phyloP scores from a whole-genome alignment of 1,140 invertebrate genomes.

The Chrysopa pallens region DNA sequence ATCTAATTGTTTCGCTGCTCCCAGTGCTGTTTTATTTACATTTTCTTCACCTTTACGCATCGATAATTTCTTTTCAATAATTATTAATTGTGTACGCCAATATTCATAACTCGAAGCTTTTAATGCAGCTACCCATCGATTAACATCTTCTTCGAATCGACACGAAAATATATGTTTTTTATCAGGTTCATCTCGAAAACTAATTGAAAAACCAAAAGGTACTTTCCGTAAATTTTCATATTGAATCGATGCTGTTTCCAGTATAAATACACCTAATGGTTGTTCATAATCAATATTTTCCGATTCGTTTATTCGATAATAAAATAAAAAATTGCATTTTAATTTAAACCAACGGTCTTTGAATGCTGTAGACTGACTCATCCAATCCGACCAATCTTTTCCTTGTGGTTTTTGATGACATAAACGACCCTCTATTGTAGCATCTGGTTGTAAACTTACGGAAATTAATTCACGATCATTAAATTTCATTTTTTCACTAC shows the following conservation, averaged over 20 bases:
- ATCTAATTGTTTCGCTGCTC: no score
- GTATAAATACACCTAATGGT: constrained; percentile 43
- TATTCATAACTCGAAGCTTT: constrained; percentile 41
- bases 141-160: constrained; percentile 37
- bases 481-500: neutral
- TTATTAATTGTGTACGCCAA: constrained; percentile 23
- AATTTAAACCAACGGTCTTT: constrained; percentile 58
- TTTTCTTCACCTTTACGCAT: neutral
- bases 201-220: constrained; percentile 47
- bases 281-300: constrained; percentile 41
- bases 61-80: neutral
- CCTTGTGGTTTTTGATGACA: neutral
- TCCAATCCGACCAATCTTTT: neutral
- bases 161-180: constrained; percentile 42
- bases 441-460: neutral
- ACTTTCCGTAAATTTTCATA: constrained; percentile 35
- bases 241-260: constrained; percentile 46
- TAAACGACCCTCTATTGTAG: neutral
- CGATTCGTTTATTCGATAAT: constrained; percentile 49
- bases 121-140: constrained; percentile 38
- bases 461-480: neutral
- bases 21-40: no score
- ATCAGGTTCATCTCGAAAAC: constrained; percentile 35
- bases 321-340: constrained; percentile 49
- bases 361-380: constrained; percentile 21